A percentile compares a stretch with the other conserved stretches of the same genome.
These are phyloP conservation scores for Chinchilla lanigera DNA, from an alignment of 2,113 vertebrate genomes.

Conservation along the genomic window DNA sequence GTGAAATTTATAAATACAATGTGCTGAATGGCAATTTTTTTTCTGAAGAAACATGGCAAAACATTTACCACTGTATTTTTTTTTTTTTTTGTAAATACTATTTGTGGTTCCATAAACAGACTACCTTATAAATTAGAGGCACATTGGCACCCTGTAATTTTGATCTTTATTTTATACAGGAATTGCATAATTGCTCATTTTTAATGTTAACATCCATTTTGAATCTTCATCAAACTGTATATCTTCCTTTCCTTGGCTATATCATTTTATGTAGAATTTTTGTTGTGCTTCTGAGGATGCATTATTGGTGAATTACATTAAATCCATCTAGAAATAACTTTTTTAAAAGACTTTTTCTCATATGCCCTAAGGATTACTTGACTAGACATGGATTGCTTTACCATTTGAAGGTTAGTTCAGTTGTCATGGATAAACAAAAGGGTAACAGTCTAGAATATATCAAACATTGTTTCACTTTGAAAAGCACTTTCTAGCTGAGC, in stretches of 20 bases:
- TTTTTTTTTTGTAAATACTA: conserved; percentile 6
- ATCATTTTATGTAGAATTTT: conserved; percentile 86
- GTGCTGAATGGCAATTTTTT: conserved; percentile 64
- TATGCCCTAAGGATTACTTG: conserved; percentile 87
- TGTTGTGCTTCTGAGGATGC: conserved; percentile 86
- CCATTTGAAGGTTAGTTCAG: conserved; percentile 88
- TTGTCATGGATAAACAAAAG: conserved; percentile 89
- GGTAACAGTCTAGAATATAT: conserved; percentile 88
- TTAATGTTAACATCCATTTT: conserved; percentile 85
- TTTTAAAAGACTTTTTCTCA: conserved; percentile 82
- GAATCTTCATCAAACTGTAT: conserved; percentile 84
- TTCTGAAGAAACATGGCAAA: conserved; percentile 56
- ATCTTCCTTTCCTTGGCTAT: conserved; percentile 81
- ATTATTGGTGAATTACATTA: conserved; percentile 88
- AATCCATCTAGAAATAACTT: conserved; percentile 87
- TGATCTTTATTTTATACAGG: conserved; percentile 79
- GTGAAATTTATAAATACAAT: conserved; percentile 63
- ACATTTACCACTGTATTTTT: not conserved
- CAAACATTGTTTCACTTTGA: conserved; percentile 88
- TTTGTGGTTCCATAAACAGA: conserved; percentile 67
- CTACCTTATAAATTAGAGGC: conserved; percentile 67
- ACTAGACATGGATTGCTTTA: conserved; percentile 87
- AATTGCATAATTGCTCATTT: conserved; percentile 82
- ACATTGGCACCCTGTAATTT: conserved; percentile 74
- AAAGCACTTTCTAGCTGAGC: conserved; percentile 86